These are phyloP conservation scores for Drosophila phalerata DNA, from an alignment of 2,888 invertebrate species.

Conservation along the genomic window DNA sequence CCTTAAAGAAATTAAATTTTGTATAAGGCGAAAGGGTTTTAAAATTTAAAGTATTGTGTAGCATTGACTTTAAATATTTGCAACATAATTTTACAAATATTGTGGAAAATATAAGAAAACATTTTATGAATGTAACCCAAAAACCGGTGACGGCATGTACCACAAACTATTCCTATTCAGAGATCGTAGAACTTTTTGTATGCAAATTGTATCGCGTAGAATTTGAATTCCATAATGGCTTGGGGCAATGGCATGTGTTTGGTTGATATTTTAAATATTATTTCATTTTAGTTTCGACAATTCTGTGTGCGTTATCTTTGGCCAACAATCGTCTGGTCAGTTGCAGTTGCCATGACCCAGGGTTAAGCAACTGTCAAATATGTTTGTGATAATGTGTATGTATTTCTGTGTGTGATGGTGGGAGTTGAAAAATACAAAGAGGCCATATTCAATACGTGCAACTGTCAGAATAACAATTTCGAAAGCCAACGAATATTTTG, in stretches of 20 bases:
- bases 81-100: background rate
- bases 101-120: background rate
- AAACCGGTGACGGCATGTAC: conserved; percentile 1
- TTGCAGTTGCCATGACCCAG: conserved; percentile 14
- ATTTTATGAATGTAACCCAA: background rate
- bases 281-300: conserved; percentile 48
- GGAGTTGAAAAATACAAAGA: conserved; percentile 28
- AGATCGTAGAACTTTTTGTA: conserved; percentile 12
- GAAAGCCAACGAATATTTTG: conserved; percentile 65
- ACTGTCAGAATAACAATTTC: conserved; percentile 74
- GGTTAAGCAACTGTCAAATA: conserved; percentile 38
- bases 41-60: background rate
- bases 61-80: background rate
- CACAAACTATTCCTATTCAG: conserved; percentile 30
- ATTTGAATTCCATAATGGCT: conserved; percentile 43
- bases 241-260: conserved; percentile 14
- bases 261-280: conserved; percentile 56
- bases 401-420: conserved; percentile 11
- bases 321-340: conserved; percentile 54
- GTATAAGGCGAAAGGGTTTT: too few species aligned
- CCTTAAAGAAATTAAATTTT: too few species aligned
- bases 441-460: conserved; percentile 37
- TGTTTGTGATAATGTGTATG: background rate
- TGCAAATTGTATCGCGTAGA: conserved; percentile 32
- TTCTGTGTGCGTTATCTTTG: conserved; percentile 53